Evolutionary conservation across 1,140 invertebrate genomes (phyloP).

Genomic region (Apis dorsata): DNA sequence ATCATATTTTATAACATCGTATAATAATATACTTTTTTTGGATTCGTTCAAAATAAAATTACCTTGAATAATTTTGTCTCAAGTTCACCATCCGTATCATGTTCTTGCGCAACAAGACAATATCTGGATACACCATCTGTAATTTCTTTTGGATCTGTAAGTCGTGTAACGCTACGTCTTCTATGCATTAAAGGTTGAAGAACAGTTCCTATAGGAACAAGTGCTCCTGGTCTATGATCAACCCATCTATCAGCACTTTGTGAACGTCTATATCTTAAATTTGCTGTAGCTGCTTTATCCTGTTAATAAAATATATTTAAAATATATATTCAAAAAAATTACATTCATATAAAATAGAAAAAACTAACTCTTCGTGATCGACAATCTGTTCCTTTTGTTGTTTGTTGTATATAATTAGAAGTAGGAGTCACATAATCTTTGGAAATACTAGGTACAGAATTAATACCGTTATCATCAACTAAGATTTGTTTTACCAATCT

Average conservation of each 20-base stretch:
- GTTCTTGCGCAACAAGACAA: slow-evolving; percentile 93
- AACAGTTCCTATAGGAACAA: slow-evolving; percentile 90
- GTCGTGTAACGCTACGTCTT: slow-evolving; percentile 90
- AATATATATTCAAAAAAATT: not conserved
- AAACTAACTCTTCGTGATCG: slow-evolving; percentile 71
- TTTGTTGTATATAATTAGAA: slow-evolving; percentile 50
- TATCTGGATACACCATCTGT: slow-evolving; percentile 88
- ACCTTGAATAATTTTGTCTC: slow-evolving; percentile 96
- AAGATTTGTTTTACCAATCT: slow-evolving; percentile 80
- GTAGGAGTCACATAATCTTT: slow-evolving; percentile 62
- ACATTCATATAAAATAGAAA: not conserved
- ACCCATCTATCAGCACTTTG: slow-evolving; percentile 92
- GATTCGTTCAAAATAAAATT: not conserved
- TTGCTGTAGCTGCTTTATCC: slow-evolving; percentile 82
- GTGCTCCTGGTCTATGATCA: slow-evolving; percentile 90
- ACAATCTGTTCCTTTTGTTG: slow-evolving; percentile 62
- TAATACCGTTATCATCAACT: slow-evolving; percentile 71
- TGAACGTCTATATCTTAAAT: slow-evolving; percentile 88
- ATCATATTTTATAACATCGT: slow-evolving; percentile 30
- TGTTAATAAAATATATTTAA: slow-evolving; percentile 44
- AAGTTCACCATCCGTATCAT: slow-evolving; percentile 94
- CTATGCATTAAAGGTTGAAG: slow-evolving; percentile 92
- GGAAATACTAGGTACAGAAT: slow-evolving; percentile 33
- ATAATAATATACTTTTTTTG: not conserved
- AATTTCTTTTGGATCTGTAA: slow-evolving; percentile 83